phyloP scores from a whole-genome alignment of 2,888 invertebrate genomes.

The Heteromurus nitidus region DNA sequence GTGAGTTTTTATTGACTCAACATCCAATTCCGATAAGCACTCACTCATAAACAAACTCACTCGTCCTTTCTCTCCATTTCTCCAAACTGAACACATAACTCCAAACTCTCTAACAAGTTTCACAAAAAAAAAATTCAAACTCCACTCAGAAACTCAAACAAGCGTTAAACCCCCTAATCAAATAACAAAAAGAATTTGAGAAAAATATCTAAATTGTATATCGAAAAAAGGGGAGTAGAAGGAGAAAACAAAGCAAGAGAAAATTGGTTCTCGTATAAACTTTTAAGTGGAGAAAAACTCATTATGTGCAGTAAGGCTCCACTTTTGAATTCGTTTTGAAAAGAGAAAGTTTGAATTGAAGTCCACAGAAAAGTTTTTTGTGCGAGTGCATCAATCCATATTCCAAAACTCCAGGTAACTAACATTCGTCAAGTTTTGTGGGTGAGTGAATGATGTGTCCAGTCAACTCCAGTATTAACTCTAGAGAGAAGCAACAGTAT shows the following conservation, averaged over 20 bases:
- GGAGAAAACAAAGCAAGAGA: not conserved
- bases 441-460: no score
- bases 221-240: slow-evolving; percentile 9
- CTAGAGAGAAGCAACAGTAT: no score
- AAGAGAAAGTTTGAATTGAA: not conserved
- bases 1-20: slow-evolving; percentile 26
- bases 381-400: no score
- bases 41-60: not conserved
- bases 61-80: not conserved
- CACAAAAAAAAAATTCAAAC: slow-evolving; percentile 13
- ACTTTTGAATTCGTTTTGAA: not conserved
- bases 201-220: no score
- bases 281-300: slow-evolving; percentile 18
- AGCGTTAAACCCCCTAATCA: slow-evolving; percentile 27
- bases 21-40: not conserved
- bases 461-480: no score
- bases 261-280: not conserved
- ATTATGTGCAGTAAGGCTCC: not conserved
- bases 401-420: no score
- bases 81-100: no score
- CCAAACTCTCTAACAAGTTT: no score
- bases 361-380: not conserved
- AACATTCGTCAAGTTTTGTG: no score
- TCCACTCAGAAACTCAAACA: slow-evolving; percentile 22
- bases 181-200: not conserved